Conservation (phyloP, 2,888 invertebrate genomes). For the Tricholauxania praeusta region DNA sequence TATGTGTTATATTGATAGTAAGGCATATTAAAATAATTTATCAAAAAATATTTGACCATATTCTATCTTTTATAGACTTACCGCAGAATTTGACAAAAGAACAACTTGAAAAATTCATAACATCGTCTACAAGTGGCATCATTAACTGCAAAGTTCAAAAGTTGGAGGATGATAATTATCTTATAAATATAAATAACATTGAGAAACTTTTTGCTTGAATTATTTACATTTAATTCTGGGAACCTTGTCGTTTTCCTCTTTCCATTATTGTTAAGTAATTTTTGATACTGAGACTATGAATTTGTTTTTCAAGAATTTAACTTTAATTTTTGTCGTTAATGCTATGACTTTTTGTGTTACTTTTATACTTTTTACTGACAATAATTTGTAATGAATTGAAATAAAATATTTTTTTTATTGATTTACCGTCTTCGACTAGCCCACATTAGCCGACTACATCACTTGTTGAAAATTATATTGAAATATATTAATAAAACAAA, state of each 20-base stretch:
- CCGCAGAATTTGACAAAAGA: slow-evolving; percentile 32
- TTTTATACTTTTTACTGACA: neutral
- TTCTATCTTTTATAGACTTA: slow-evolving; percentile 31
- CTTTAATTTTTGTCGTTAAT: too few relatives aligned
- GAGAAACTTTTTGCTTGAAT: slow-evolving; percentile 25
- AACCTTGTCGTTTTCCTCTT: slow-evolving; percentile 12
- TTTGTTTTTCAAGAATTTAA: too few relatives aligned
- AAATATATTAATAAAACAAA: too few relatives aligned
- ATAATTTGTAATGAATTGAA: slow-evolving; percentile 7
- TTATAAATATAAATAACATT: slow-evolving; percentile 37
- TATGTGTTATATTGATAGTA: slow-evolving; percentile 50
- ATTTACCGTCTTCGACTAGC: too few relatives aligned
- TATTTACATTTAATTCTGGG: slow-evolving; percentile 26
- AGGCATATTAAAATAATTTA: neutral
- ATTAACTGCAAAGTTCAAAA: slow-evolving; percentile 39
- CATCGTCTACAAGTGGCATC: slow-evolving; percentile 34
- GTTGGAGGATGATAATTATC: slow-evolving; percentile 34
- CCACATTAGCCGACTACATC: too few relatives aligned
- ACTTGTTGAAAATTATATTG: too few relatives aligned
- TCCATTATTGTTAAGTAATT: too few relatives aligned
- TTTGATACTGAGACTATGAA: too few relatives aligned
- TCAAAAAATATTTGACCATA: neutral
- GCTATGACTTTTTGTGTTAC: neutral
- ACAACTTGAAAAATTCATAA: slow-evolving; percentile 33
- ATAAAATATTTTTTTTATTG: neutral